phyloP scores from a whole-genome alignment of 2,797 vertebrate species.

The Buceros bicornis region DNA sequence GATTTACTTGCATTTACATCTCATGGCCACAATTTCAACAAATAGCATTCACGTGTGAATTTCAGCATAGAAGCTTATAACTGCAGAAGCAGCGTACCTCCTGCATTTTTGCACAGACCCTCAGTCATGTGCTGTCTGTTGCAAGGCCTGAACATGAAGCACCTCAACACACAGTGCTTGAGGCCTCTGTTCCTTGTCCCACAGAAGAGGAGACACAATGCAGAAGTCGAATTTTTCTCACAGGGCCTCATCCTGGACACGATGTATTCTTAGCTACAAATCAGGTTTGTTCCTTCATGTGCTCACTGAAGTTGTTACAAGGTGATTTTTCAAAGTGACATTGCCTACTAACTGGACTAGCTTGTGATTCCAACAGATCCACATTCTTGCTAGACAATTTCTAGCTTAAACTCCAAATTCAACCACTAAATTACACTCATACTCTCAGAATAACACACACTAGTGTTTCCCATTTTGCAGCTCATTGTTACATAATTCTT shows the following conservation, averaged over 20 bases:
- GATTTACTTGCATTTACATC: neutral
- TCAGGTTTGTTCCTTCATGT: neutral
- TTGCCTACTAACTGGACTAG: neutral
- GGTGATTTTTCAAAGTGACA: neutral
- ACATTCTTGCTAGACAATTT: neutral
- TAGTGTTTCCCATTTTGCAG: neutral
- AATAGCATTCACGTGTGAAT: neutral
- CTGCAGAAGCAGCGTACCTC: neutral
- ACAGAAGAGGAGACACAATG: neutral
- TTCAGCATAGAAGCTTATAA: neutral
- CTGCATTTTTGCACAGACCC: neutral
- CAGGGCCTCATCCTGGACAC: neutral
- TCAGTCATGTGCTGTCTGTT: fast-evolving
- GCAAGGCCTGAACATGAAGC: neutral
- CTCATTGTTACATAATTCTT: neutral
- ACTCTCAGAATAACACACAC: neutral
- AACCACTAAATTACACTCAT: neutral
- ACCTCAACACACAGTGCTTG: neutral
- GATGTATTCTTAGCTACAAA: neutral
- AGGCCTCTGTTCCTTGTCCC: neutral
- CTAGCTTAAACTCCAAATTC: neutral
- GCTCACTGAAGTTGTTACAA: neutral
- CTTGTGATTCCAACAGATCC: neutral
- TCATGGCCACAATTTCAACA: neutral
- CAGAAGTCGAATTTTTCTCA: neutral